Conservation (phyloP, 2,888 invertebrate genomes). For the Stegophylla sp. region DNA sequence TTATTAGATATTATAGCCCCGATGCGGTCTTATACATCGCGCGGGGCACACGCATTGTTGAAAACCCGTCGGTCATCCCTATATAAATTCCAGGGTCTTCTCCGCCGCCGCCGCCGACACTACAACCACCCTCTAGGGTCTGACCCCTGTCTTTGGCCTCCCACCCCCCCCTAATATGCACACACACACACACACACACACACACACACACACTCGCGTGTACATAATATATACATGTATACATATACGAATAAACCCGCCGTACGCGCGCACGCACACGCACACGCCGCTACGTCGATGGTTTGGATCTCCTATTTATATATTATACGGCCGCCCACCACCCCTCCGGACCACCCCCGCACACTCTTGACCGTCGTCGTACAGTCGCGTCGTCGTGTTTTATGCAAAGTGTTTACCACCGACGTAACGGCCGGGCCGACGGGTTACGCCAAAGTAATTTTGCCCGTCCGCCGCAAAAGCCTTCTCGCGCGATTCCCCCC, state of each 20-base stretch:
- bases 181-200: neutral
- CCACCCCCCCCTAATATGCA: neutral
- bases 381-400: constrained; percentile 53
- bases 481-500: constrained; percentile 7
- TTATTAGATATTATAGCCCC: neutral
- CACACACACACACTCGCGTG: neutral
- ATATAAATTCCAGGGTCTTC: constrained; percentile 47
- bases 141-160: constrained; percentile 51
- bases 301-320: constrained; percentile 4
- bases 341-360: neutral
- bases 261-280: neutral
- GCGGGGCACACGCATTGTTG: constrained; percentile 47
- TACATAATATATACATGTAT: neutral
- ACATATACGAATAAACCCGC: neutral
- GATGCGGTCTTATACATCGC: constrained; percentile 14
- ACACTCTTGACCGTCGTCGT: neutral
- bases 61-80: constrained; percentile 56
- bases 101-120: constrained; percentile 27
- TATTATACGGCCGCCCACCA: too few relatives aligned
- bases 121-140: constrained; percentile 37
- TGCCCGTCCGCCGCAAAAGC: constrained; percentile 46
- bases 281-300: neutral
- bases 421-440: constrained; percentile 42
- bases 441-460: constrained; percentile 54
- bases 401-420: constrained; percentile 58